Base-by-base conservation (phyloP, 2,113 vertebrate genomes). In the Scalopus aquaticus region DNA sequence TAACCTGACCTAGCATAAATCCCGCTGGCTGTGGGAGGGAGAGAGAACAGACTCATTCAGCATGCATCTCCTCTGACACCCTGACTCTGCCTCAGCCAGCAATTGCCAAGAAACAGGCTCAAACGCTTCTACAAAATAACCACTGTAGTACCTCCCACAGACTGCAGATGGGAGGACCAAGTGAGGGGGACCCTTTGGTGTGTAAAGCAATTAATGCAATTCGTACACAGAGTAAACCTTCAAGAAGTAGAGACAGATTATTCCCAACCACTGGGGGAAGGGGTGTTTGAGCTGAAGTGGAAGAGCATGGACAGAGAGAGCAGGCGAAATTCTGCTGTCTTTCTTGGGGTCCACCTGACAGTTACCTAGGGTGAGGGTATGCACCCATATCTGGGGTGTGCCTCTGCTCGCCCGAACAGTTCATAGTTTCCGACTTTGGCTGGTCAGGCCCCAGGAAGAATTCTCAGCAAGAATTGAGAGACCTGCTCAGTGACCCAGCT, bases 1-100 rank as follows among this genome's bases (percentile, higher is more conserved):
- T 96, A 96, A 97, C 84, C 73, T 0, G 80, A 96, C 77, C 96
- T 74, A 37, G 87, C 92, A 35, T 37, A 88, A 74, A 42, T 30
- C 3, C 0, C 30, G 26, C 94, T 56, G 26, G 44, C 9, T 16
- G 89, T 74, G 49, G 60, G 92, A 85, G 37, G 5, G 8, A 80
- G 62, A 54, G 51, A 65, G 35, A 92, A 30, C 37, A 65, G 78
- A 12, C 76, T 42, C 69, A 32, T 56, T 37, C 70, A 35, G 24
- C 35, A 70, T n/a, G 24, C 13, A 4, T 65, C 39, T 58, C 54
- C 76, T 89, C n/a, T 37, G 39, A 60, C 39, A 54, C 44, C 3
- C 7, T 1, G 9, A 76, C 19, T 81, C 81, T 39, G 35, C 26
- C 51, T 60, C 49, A 54, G 70, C 51, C 42, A 32, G 13, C 24